Evolutionary conservation across 1,140 invertebrate species (phyloP), one percentile per base, ranked within the genome.

Genomic region (Drosophila grimshawi): DNA sequence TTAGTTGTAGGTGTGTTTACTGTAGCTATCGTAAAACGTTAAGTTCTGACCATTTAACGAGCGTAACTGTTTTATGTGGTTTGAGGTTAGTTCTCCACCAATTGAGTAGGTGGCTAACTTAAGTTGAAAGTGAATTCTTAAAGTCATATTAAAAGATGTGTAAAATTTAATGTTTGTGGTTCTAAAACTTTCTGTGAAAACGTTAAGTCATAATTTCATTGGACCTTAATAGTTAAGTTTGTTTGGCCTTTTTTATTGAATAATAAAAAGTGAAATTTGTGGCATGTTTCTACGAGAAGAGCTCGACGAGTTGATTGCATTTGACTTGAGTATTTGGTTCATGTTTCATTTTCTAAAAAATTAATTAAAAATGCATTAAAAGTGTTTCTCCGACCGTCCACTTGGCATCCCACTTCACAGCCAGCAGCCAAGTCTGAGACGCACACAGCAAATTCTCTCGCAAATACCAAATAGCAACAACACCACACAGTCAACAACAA

Each of bases 321-420:
- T 48, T 48, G 46, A 48, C 6, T 48, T 48, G 4, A 19, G 33
- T 35, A 19, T 10, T 63, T 39, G 27, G 19, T 33, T 45, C 43
- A 30, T 11, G 33, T 46, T 56, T 11, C 51, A 19, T 3, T 53
- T 29, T 48, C 2, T 43, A 68, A 65, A 80, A 82, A 86, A 86
- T 88, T 88, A 86, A 86, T 86, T 89, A 88, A 88, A 88, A 88
- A 65, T 89, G 77, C 77, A 83, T 89, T 88, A 77, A 80, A 79
- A 77, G 76, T 82, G 68, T 70, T 82, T 74, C 43, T 41, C 32
- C 3, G 45, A 55, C 65, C 65, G 57, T 49, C 64, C 33, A 68
- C 68, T 53, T 63, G 66, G 10, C 11, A 19, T 19, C 56, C 37
- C 48, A n/a, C 11, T 19, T 19, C 19, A 19, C 53, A 29, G 45